These are phyloP conservation scores for Ornithoptera alexandrae DNA, from an alignment of 2,888 invertebrate genomes.

Conservation along the genomic window DNA sequence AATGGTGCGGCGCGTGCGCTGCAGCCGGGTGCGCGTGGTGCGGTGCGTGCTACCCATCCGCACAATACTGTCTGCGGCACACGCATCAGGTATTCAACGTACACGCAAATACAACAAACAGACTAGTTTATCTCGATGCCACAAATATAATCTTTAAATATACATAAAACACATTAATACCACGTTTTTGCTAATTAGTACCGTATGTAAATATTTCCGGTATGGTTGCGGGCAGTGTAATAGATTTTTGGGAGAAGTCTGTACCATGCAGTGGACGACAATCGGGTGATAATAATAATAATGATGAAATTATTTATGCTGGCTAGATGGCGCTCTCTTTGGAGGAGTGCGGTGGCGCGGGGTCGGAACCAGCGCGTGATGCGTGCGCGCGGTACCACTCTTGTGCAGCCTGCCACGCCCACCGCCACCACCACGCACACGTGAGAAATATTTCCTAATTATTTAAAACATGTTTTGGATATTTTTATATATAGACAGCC, in stretches of 20 bases:
- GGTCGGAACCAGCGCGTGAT: slow-evolving; percentile 77
- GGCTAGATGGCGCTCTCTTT: slow-evolving; percentile 60
- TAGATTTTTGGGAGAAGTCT: too few species aligned
- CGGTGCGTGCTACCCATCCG: slow-evolving; percentile 56
- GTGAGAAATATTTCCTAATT: slow-evolving; percentile 40
- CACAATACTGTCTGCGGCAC: slow-evolving; percentile 53
- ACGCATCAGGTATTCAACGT: slow-evolving; percentile 47
- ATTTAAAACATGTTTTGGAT: neutral
- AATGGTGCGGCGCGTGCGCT: slow-evolving; percentile 64
- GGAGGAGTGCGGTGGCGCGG: slow-evolving; percentile 57
- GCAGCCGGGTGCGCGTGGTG: slow-evolving; percentile 72
- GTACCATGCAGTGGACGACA: too few species aligned
- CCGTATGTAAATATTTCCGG: too few species aligned
- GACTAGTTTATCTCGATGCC: too few species aligned
- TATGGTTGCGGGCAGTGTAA: too few species aligned
- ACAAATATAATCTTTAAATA: too few species aligned
- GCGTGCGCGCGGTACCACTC: slow-evolving; percentile 89
- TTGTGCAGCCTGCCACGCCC: slow-evolving; percentile 90
- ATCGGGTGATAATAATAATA: too few species aligned
- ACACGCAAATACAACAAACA: neutral
- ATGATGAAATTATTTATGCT: too few species aligned
- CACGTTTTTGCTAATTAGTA: too few species aligned
- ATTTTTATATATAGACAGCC: neutral
- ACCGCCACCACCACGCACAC: slow-evolving; percentile 67
- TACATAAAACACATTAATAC: too few species aligned